Conservation (phyloP, 2,797 vertebrate species). For the Rhabdomys pumilio region DNA sequence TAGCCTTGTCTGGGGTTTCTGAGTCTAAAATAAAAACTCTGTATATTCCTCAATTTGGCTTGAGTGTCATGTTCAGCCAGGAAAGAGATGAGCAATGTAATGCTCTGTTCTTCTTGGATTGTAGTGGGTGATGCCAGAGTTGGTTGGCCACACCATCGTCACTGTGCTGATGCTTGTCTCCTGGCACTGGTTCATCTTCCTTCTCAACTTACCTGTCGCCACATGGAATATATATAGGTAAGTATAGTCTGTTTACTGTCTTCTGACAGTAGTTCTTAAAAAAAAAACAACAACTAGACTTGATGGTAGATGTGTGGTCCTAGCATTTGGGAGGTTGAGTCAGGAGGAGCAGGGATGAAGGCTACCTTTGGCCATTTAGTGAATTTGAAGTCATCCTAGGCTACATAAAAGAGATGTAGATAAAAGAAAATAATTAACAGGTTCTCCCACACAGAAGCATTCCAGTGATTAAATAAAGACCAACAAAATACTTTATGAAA, state of each 20-base stretch:
- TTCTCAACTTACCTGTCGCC: slow-evolving; percentile 97
- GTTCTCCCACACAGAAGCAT: neutral
- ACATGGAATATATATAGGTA: slow-evolving; percentile 98
- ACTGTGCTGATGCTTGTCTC: slow-evolving; percentile 96
- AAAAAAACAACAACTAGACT: neutral
- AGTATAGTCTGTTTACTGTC: slow-evolving; percentile 66
- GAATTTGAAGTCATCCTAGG: neutral
- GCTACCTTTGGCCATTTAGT: neutral
- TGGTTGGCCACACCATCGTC: slow-evolving; percentile 94
- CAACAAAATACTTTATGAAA: neutral
- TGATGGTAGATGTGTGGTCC: neutral
- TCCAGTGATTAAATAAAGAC: slow-evolving; percentile 7
- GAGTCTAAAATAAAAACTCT: slow-evolving; percentile 40
- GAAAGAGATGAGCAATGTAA: neutral
- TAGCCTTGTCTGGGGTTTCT: neutral
- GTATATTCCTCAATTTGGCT: neutral
- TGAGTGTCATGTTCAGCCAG: neutral
- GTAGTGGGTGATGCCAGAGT: slow-evolving; percentile 97
- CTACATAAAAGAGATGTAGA: neutral
- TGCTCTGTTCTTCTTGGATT: slow-evolving; percentile 69
- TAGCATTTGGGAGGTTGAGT: neutral
- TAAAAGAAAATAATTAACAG: slow-evolving; percentile 6
- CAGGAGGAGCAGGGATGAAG: neutral
- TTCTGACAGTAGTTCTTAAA: neutral
- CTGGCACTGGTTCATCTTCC: slow-evolving; percentile 98